Evolutionary conservation across 2,113 vertebrate genomes (phyloP).

Genomic region (Chlorodrepanis virens): DNA sequence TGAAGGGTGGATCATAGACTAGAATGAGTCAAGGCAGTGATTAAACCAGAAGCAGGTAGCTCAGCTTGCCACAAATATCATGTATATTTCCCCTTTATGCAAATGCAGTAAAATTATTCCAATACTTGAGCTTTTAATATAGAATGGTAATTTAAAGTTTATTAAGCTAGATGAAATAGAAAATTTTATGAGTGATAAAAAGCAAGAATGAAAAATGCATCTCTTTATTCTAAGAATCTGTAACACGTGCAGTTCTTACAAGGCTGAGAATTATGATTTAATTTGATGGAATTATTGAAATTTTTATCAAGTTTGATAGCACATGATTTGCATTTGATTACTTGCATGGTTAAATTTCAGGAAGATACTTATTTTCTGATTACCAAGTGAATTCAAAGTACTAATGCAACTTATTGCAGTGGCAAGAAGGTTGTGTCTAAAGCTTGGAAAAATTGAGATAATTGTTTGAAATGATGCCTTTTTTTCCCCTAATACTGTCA

Average conservation of each 20-base stretch:
- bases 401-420: not conserved
- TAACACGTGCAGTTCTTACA: not conserved
- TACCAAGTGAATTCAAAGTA: not conserved
- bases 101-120: not conserved
- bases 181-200: not conserved
- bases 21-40: not conserved
- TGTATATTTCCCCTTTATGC: not conserved
- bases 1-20: not conserved
- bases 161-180: not conserved
- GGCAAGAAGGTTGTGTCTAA: not conserved
- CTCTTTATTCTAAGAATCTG: not conserved
- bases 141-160: not conserved
- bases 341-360: not conserved
- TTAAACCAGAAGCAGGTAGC: not conserved
- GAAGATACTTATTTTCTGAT: not conserved
- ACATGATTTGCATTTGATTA: not conserved
- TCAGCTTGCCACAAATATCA: not conserved
- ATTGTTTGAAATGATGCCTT: not conserved
- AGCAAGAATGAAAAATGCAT: not conserved
- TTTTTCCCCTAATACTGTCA: not conserved
- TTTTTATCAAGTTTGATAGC: not conserved
- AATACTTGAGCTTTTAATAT: not conserved
- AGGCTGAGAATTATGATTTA: not conserved
- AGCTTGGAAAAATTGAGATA: not conserved
- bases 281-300: not conserved